Evolutionary conservation across 2,888 invertebrate species (phyloP), one percentile per base, ranked within the genome.

Genomic region (Pristionchus arcanus): DNA sequence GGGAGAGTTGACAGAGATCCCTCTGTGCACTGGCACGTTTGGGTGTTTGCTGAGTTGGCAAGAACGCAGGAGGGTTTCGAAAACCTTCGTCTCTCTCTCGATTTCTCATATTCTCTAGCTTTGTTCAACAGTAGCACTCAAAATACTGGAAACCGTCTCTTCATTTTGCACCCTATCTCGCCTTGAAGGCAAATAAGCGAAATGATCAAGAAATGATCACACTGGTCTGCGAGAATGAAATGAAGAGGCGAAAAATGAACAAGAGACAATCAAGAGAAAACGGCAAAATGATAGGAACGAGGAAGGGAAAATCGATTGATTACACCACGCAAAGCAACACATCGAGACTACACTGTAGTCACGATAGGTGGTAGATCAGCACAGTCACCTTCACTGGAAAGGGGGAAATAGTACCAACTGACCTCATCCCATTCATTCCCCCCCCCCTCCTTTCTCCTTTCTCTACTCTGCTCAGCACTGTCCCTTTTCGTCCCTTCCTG

Each of bases 401-500:
- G n/a, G 16, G 16, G 71, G 74, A 11, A 37, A 21, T 21, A 74
- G 74, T 37, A 74, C 74, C 74, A 74, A 74, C 21, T 74, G 74
- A 74, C 74, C 74, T 37, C 81, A 53, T 81, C 81, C 37, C 81
- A 42, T 81, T 42, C 59, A 25, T 59, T 49, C 31, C 84, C 21
- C 34, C 25, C 83, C 15, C 53, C 19, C 59, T 85, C 83, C 55
- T 31, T 21, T 42, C 55, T 49, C 84, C 84, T 49, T 59, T 85
- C 84, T 85, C 84, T 37, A 84, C 59, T n/a, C 11, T 84, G 31
- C 84, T 85, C 83, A 53, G 25, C 25, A 19, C 59, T 34, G 19
- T 74, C 19, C 19, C 28, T 28, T 19, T 74, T 19, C 28, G 74
- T 28, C 55, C 53, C 83, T 28, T 83, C 28, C 83, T 28, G 0